Evolutionary conservation across 2,113 vertebrate genomes (phyloP).

Genomic region (Sturnira hondurensis): DNA sequence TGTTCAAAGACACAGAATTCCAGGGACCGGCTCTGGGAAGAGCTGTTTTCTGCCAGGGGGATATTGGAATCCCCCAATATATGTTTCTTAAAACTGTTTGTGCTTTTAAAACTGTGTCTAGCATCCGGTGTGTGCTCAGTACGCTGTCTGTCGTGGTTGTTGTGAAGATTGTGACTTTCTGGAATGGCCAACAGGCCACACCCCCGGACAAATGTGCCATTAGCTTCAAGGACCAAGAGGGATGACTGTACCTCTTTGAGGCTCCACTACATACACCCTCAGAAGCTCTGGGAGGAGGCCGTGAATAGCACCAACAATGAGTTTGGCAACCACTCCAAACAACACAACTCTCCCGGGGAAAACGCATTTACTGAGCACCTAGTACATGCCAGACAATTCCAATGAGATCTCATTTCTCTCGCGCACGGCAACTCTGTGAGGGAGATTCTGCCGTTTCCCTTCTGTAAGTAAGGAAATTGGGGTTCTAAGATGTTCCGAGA

Average conservation of each 20-base stretch:
- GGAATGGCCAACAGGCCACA: neutral
- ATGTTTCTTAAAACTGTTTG: no score
- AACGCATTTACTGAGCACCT: neutral
- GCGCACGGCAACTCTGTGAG: neutral
- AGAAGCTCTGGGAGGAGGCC: neutral
- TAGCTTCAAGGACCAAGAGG: neutral
- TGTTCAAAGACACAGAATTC: neutral
- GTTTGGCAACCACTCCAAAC: neutral
- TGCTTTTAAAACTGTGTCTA: neutral
- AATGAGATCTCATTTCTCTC: neutral
- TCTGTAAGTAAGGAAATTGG: neutral
- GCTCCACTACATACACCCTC: neutral
- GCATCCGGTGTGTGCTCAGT: fast-evolving
- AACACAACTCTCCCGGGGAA: neutral
- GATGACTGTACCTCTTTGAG: neutral
- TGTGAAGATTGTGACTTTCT: neutral
- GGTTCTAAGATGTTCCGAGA: neutral
- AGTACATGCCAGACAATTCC: neutral
- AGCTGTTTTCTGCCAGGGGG: neutral
- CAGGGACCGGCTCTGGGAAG: neutral
- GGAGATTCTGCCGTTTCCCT: neutral
- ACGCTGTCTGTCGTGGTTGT: no score
- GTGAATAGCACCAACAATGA: neutral
- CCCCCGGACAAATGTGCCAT: neutral
- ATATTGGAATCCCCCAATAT: no score